These are phyloP conservation scores for Syngnathus scovelli DNA, from an alignment of 2,113 vertebrate genomes.

Conservation along the genomic window DNA sequence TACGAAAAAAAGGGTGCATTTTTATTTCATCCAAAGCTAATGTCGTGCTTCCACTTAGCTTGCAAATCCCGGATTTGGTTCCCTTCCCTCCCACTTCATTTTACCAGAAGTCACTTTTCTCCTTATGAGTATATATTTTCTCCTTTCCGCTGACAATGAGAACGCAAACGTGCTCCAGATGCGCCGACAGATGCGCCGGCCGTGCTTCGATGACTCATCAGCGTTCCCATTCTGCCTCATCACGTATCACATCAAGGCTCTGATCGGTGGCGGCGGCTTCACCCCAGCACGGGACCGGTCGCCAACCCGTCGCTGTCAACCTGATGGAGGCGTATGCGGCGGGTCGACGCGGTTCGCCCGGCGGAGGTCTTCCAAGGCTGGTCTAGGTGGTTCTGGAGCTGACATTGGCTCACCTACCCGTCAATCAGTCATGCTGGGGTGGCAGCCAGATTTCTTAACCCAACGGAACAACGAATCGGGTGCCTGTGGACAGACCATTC, in stretches of 20 bases:
- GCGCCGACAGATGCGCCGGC: constrained; percentile 15
- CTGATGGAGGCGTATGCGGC: constrained; percentile 60
- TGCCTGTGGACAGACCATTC: neutral
- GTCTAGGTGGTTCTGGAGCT: constrained; percentile 65
- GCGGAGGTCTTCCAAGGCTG: constrained; percentile 58
- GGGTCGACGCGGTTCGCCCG: constrained; percentile 61
- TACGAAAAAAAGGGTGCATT: too few relatives aligned
- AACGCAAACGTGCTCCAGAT: constrained; percentile 8
- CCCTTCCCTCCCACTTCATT: neutral
- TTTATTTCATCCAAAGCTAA: neutral
- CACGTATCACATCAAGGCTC: constrained; percentile 70
- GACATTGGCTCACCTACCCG: constrained; percentile 3
- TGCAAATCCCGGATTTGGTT: neutral
- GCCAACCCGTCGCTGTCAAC: constrained; percentile 66
- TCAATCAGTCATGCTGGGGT: neutral
- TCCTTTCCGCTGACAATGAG: neutral
- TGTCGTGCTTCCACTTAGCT: neutral
- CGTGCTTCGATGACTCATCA: constrained; percentile 30
- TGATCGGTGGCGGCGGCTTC: constrained; percentile 66
- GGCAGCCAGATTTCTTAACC: neutral
- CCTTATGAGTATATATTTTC: neutral
- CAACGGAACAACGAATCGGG: neutral
- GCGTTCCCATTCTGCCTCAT: constrained; percentile 24
- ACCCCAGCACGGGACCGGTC: constrained; percentile 59
- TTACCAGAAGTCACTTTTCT: neutral